These are phyloP conservation scores for Porphyrio hochstetteri DNA, from an alignment of 2,113 vertebrate species.

Conservation along the genomic window DNA sequence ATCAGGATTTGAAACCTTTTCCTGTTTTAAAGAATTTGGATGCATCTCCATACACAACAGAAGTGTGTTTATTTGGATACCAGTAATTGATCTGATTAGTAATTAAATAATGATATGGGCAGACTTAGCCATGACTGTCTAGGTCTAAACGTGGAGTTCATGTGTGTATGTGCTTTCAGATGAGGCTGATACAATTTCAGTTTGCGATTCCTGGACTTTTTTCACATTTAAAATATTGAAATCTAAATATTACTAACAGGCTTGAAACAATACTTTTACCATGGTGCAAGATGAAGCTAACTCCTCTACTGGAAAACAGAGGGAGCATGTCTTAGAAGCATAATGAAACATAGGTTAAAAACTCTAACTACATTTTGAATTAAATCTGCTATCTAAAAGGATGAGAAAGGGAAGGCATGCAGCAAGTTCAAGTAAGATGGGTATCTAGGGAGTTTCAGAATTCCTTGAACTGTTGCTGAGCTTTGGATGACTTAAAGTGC, in stretches of 20 bases:
- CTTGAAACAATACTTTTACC: background rate
- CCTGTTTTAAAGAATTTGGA: background rate
- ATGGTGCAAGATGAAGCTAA: background rate
- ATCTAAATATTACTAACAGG: background rate
- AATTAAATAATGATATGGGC: background rate
- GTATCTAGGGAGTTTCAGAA: background rate
- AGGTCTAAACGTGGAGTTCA: background rate
- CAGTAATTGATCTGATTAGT: background rate
- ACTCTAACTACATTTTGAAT: background rate
- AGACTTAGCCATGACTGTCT: background rate
- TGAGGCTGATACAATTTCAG: background rate
- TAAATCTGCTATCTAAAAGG: background rate
- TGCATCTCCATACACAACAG: background rate
- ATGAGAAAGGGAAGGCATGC: background rate
- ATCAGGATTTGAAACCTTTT: background rate
- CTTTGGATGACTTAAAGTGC: slow-evolving; percentile 1
- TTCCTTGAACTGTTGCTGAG: background rate
- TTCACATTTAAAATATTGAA: background rate
- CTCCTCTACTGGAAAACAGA: background rate
- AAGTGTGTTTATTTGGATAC: background rate
- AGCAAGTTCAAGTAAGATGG: background rate
- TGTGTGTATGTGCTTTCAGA: background rate
- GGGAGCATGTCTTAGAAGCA: background rate
- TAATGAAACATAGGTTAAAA: background rate
- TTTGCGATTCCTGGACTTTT: background rate